A percentile compares a stretch with the other conserved stretches of the same genome.
Conservation (phyloP, 2,113 vertebrate genomes). For the Lepidothrix coronata region DNA sequence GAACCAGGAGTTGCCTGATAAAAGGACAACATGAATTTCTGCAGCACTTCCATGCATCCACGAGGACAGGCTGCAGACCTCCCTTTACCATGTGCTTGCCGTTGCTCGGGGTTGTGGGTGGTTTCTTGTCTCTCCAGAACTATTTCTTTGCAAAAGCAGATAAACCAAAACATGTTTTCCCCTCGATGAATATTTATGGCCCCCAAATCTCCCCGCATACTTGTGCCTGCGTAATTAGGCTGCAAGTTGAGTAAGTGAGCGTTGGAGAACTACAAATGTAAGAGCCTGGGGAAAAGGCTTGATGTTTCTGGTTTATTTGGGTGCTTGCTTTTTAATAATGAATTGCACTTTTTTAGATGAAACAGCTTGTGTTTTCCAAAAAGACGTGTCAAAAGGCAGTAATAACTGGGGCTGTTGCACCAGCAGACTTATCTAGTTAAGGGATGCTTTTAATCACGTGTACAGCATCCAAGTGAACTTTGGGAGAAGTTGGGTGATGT, state of each 20-base stretch:
- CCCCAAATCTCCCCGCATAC: not conserved
- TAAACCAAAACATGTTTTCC: slow-evolving; percentile 14
- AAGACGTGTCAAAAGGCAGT: not conserved
- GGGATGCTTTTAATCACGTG: not conserved
- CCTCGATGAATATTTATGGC: slow-evolving; percentile 43
- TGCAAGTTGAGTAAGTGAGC: slow-evolving; percentile 4
- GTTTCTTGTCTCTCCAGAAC: not conserved
- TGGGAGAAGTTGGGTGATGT: not conserved
- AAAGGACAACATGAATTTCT: not conserved
- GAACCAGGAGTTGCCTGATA: not conserved
- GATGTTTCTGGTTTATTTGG: slow-evolving; percentile 52
- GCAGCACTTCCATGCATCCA: fast-evolving
- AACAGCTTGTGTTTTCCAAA: slow-evolving; percentile 35
- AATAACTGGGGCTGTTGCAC: not conserved
- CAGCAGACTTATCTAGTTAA: not conserved
- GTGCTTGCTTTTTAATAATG: slow-evolving; percentile 59
- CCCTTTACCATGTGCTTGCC: not conserved
- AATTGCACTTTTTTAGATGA: slow-evolving; percentile 49
- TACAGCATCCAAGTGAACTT: not conserved
- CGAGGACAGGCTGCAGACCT: not conserved
- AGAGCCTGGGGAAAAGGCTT: slow-evolving; percentile 6
- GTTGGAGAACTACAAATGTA: not conserved
- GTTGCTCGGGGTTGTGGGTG: not conserved
- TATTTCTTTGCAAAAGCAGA: not conserved
- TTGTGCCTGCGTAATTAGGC: slow-evolving; percentile 56